These are phyloP conservation scores for Onthophagus sagittarius DNA, from an alignment of 2,888 invertebrate genomes.

Conservation along the genomic window DNA sequence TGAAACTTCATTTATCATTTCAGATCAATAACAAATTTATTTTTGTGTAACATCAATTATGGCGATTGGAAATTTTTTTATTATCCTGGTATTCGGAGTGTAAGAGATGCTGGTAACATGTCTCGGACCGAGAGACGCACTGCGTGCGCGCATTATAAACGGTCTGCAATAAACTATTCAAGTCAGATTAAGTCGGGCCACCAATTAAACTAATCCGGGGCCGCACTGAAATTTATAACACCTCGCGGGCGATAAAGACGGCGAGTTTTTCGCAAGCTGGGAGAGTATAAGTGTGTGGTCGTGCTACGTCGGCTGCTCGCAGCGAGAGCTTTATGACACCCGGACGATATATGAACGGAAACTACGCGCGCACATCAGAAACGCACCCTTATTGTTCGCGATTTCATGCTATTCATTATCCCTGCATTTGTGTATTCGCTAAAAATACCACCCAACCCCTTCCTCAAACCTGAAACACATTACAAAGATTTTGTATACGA, in stretches of 20 bases:
- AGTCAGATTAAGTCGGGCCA: constrained; percentile 11
- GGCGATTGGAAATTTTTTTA: not conserved
- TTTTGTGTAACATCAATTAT: not conserved
- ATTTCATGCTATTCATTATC: not conserved
- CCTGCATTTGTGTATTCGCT: not conserved
- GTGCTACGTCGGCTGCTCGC: not conserved
- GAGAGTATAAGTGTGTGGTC: constrained; percentile 2
- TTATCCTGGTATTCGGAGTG: not conserved
- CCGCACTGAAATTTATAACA: constrained; percentile 10
- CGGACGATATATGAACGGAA: constrained; percentile 7
- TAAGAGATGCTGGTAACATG: not conserved
- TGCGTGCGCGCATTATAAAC: constrained; percentile 9
- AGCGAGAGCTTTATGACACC: constrained; percentile 7
- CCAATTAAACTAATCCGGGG: constrained; percentile 12
- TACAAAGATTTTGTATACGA: too few species aligned
- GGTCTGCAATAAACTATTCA: constrained; percentile 11
- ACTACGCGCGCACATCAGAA: not conserved
- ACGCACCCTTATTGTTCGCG: constrained; percentile 4
- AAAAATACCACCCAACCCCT: not conserved
- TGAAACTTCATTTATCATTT: too few species aligned
- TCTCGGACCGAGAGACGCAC: not conserved
- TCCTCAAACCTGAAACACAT: not conserved
- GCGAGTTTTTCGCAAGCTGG: not conserved
- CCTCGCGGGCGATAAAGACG: constrained; percentile 9
- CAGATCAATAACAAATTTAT: too few species aligned